These are phyloP conservation scores for Brachionus paranguensis DNA, from an alignment of 1,140 invertebrate species.

Conservation along the genomic window DNA sequence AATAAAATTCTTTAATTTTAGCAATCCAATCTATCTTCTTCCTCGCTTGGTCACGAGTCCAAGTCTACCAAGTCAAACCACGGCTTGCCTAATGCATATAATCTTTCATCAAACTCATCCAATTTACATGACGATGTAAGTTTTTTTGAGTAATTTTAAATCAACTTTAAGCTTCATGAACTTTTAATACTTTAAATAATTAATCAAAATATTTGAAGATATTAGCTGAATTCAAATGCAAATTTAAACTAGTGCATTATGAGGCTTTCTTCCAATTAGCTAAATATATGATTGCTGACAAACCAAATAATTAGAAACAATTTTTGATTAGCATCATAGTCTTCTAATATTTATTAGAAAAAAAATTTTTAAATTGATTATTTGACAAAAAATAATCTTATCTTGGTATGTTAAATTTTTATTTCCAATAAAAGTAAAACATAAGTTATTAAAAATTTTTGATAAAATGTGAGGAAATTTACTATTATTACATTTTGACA, in stretches of 20 bases:
- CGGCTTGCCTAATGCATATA: background rate
- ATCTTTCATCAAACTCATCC: background rate
- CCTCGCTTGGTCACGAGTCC: background rate
- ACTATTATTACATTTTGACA: no score
- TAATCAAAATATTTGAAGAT: no score
- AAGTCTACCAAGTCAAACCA: background rate
- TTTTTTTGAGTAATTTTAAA: background rate
- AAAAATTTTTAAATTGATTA: no score
- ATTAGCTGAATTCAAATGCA: background rate
- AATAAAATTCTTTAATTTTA: background rate
- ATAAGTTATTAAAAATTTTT: no score
- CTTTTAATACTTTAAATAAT: no score
- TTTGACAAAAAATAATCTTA: no score
- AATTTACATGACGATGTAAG: constrained; percentile 5
- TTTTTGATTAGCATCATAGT: no score
- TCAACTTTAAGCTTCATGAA: background rate
- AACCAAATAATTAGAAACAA: background rate
- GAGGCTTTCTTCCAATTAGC: background rate
- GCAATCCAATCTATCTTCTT: background rate
- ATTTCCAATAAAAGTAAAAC: no score
- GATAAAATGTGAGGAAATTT: no score
- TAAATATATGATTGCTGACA: background rate
- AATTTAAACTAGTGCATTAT: background rate
- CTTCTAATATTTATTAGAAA: no score
- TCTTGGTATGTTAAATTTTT: no score